Evolutionary conservation across 2,888 invertebrate genomes (phyloP), one percentile per base, ranked within the genome.

Genomic region (Xylocampa areola): DNA sequence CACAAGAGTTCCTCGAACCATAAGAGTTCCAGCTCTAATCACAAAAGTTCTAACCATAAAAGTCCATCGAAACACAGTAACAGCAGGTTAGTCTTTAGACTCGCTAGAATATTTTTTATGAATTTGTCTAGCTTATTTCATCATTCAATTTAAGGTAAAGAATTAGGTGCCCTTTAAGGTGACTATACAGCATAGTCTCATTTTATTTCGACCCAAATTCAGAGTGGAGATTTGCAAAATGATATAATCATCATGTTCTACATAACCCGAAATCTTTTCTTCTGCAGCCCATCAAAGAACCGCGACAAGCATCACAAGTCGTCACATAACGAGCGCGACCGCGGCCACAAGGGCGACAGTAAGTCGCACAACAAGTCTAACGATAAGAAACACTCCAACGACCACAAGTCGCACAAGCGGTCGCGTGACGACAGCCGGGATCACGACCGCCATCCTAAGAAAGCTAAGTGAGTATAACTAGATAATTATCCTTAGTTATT

Each of bases 351-450:
- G 61, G 47, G 64, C 62, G 72, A 76, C 60, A 68, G 78, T 73
- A 80, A 82, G 55, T 81, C 83, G 0, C 81, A 85, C 79, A 79
- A 84, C 81, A 90, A 89, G 77, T 89, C 90, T 76, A 91, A 86
- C 76, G 87, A 88, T 81, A 92, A 87, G 82, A 85, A 82, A 58
- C 83, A 82, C 80, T 84, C 86, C 44, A 65, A 73, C 69, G 86
- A 88, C 64, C 82, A 82, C 74, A 86, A 86, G 68, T 92, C 94
- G 33, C 94, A 95, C 77, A 98, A 97, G 87, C 95, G 97, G 35
- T 95, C 96, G 30, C 95, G 97, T 17, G 97, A 97, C 58, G 96
- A 96, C 71, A 96, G 96, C 81, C 94, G 95, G 43, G 97, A 97
- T 36, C 94, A 94, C 58, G 94, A 91, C 54, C 94, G 95, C 81